phyloP scores from a whole-genome alignment of 2,888 invertebrate genomes.

The Chalcosyrphus nemorum region DNA sequence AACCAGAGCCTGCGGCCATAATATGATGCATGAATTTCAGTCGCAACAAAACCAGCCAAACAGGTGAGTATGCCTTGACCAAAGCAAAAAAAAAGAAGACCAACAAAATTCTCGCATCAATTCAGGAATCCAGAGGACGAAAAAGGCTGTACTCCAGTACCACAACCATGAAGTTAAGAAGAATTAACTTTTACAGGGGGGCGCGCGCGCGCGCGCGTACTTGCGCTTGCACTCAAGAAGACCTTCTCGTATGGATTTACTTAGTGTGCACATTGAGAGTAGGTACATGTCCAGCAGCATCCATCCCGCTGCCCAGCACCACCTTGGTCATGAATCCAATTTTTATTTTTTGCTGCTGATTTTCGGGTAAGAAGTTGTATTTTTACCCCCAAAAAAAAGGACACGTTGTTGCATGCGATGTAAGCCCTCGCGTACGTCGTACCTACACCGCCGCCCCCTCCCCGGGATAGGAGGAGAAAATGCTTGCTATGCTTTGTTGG shows the following conservation, averaged over 20 bases:
- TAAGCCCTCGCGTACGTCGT: not conserved
- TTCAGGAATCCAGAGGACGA: conserved; percentile 54
- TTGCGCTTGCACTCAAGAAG: too few species aligned
- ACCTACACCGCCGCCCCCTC: not conserved
- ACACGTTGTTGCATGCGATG: conserved; percentile 55
- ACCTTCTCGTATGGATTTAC: conserved; percentile 37
- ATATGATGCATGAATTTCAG: conserved; percentile 72
- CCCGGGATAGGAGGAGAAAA: conserved; percentile 48
- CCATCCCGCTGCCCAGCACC: conserved; percentile 26
- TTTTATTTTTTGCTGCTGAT: conserved; percentile 38
- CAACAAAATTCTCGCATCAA: too few species aligned
- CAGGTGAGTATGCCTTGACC: conserved; percentile 65
- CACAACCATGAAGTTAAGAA: conserved; percentile 48
- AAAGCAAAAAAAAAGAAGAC: conserved; percentile 15
- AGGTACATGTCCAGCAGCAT: conserved; percentile 24
- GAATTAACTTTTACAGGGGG: too few species aligned
- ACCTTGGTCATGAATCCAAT: conserved; percentile 47
- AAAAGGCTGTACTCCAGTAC: conserved; percentile 8
- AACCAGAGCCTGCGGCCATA: conserved; percentile 52
- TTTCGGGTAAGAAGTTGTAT: conserved; percentile 53
- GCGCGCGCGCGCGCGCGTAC: conserved; percentile 40
- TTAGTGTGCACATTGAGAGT: conserved; percentile 30
- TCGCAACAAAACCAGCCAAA: conserved; percentile 64
- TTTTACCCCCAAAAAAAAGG: conserved; percentile 60
- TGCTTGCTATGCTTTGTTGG: conserved; percentile 46